Conservation (phyloP, 2,888 invertebrate genomes). For the Aphodius granarius region DNA sequence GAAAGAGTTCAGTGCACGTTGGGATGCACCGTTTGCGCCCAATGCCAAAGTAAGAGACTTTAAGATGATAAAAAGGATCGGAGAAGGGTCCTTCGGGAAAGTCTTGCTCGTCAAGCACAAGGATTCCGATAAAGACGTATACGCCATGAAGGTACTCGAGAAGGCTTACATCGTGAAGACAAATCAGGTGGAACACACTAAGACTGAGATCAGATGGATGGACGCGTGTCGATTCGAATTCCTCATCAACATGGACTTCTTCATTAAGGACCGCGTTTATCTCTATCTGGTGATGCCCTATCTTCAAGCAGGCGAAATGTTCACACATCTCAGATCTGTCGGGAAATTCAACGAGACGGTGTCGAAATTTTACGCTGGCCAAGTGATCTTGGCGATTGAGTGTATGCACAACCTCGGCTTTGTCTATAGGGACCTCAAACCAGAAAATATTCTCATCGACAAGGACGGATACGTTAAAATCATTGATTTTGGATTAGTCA, state of each 20-base stretch:
- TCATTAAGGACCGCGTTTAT: constrained; percentile 84
- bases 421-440: constrained; percentile 91
- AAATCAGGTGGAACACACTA: constrained; percentile 87
- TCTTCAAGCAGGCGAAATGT: constrained; percentile 86
- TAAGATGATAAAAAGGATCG: constrained; percentile 75
- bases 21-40: constrained; percentile 38
- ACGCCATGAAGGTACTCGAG: constrained; percentile 88
- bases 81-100: constrained; percentile 89
- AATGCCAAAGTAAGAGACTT: constrained; percentile 61
- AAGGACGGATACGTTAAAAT: constrained; percentile 76
- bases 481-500: constrained; percentile 95
- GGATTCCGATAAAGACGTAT: constrained; percentile 58
- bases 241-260: constrained; percentile 81
- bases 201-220: constrained; percentile 88
- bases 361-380: constrained; percentile 87
- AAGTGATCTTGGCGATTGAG: constrained; percentile 87
- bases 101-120: constrained; percentile 69
- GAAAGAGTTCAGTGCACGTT: constrained; percentile 43
- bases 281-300: constrained; percentile 85
- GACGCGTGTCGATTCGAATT: constrained; percentile 90
- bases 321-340: constrained; percentile 67
- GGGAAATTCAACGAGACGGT: constrained; percentile 64
- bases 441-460: constrained; percentile 85
- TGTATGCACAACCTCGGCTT: constrained; percentile 86
- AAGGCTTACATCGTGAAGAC: constrained; percentile 85